phyloP scores from a whole-genome alignment of 2,113 vertebrate species.

The Rousettus leschenaultii region DNA sequence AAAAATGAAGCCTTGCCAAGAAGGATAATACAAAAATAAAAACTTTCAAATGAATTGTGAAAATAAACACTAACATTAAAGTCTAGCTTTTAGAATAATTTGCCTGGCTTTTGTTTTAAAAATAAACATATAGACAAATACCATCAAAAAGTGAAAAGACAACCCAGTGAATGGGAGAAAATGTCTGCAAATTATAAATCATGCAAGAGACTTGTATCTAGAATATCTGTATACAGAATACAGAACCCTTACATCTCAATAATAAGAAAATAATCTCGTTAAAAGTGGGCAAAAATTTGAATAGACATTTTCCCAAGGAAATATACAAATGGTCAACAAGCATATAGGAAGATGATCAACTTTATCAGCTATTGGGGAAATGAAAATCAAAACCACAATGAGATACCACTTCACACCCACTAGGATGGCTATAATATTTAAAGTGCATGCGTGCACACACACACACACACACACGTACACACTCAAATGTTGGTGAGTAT shows the following conservation, averaged over 20 bases:
- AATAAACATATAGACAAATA: not conserved
- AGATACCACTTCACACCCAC: not conserved
- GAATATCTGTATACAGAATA: not conserved
- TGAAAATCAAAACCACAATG: not conserved
- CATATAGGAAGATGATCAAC: not conserved
- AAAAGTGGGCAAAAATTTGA: not conserved
- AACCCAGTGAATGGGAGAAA: not conserved
- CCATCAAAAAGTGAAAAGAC: not conserved
- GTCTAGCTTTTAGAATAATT: not conserved
- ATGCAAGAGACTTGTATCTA: not conserved
- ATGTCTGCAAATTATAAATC: not conserved
- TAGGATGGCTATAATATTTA: not conserved
- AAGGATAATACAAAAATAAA: slow-evolving; percentile 10
- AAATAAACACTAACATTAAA: not conserved
- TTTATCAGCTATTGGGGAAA: not conserved
- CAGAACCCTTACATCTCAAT: not conserved
- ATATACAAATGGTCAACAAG: not conserved
- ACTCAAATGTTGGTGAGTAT: not conserved
- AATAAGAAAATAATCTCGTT: not conserved
- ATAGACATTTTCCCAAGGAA: not conserved
- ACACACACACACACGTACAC: not conserved
- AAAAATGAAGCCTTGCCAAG: not conserved
- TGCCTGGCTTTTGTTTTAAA: not conserved
- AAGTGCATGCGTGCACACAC: not conserved
- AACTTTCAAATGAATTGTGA: not conserved